Evolutionary conservation across 2,888 invertebrate genomes (phyloP), one percentile per base, ranked within the genome.

Genomic region (Sphaerophoria rueppellii): DNA sequence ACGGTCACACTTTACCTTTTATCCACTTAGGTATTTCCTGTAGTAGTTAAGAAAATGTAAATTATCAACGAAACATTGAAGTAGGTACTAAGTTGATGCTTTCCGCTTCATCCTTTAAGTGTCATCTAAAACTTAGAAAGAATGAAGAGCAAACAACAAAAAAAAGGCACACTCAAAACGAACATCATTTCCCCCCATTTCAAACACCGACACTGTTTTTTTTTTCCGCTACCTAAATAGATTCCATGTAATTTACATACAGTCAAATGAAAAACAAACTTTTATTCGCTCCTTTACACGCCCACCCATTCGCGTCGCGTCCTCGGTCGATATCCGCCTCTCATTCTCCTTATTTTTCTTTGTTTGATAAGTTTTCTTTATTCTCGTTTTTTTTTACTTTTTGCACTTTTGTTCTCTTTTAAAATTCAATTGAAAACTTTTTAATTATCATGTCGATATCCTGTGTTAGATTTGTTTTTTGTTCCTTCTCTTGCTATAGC

Each of bases 361-460:
- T 74, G 52, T 73, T 32, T 40, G 50, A 65, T 65, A 65, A 63
- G 60, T 69, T 61, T 71, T 60, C 35, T 71, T 54, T 55, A 12
- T 43, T 43, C 9, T 43, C 12, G 6, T 43, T 43, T 12, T 43
- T 43, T 43, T 12, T 43, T 12, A 4, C 11, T 43, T 43, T 60
- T 40, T 43, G 43, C 54, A 35, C 55, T 76, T 40, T 76, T 57
- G 65, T 40, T 82, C 76, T 74, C 46, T 63, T 80, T 81, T 80
- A 74, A 67, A 48, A 81, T 85, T 81, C 85, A 76, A 81, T 85
- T 81, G 81, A 70, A 81, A 80, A 85, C 69, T 85, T 81, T 85
- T 80, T 81, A 85, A 85, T 85, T 85, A 76, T 76, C 81, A 70
- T 75, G 85, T 80, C 80, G 80, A 75, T 75, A 72, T 71, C 71